Conservation (phyloP, 2,797 vertebrate species). For the Macropodus opercularis region DNA sequence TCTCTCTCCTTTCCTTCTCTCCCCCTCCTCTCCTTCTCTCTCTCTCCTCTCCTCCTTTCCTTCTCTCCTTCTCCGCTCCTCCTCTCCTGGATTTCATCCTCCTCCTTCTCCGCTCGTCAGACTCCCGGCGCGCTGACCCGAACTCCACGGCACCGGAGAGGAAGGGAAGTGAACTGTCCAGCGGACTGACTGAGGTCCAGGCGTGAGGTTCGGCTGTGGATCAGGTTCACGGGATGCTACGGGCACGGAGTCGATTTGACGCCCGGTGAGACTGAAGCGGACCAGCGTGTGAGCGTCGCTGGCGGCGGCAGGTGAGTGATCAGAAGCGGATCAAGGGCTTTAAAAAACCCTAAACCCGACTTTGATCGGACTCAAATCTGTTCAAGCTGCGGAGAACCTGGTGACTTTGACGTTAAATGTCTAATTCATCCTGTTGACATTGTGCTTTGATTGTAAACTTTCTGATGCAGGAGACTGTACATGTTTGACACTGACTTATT, state of each 20-base stretch:
- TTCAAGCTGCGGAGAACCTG: neutral
- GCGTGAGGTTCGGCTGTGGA: constrained; percentile 1
- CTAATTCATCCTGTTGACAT: neutral
- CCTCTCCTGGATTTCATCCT: too few species aligned
- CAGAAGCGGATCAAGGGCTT: neutral
- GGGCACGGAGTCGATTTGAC: constrained; percentile 1
- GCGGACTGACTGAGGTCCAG: constrained; percentile 20
- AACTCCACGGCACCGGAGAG: neutral
- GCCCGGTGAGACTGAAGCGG: constrained; percentile 17
- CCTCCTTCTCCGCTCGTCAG: neutral
- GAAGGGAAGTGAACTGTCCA: neutral
- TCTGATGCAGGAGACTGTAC: neutral
- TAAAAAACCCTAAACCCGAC: neutral
- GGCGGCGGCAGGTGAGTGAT: constrained; percentile 45
- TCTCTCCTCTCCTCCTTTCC: neutral
- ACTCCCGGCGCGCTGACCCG: constrained; percentile 5
- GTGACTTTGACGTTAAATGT: neutral
- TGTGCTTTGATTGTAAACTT: neutral
- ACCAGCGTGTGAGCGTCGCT: constrained; percentile 1
- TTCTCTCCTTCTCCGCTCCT: too few species aligned
- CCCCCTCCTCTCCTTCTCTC: neutral
- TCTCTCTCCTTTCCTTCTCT: too few species aligned
- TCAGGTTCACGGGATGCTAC: constrained; percentile 3
- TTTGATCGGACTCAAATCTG: neutral
- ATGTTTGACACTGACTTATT: neutral